phyloP scores from a whole-genome alignment of 2,888 invertebrate genomes.

The Mesorhabditis sp. region DNA sequence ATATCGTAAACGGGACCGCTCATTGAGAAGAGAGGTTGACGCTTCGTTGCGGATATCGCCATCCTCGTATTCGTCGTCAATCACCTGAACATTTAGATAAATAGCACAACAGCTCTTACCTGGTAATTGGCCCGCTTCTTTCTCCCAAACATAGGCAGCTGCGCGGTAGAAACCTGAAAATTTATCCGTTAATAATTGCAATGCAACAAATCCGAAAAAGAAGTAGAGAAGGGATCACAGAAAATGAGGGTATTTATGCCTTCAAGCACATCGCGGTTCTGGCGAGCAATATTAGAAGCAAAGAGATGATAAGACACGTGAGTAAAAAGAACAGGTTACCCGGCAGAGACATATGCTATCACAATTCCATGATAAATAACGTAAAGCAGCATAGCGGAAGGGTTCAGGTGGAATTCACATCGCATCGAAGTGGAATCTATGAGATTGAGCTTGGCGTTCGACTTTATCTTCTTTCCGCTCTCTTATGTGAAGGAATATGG shows the following conservation, averaged over 20 bases:
- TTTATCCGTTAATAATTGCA: neutral
- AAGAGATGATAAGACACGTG: neutral
- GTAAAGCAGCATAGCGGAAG: no score
- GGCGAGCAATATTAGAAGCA: neutral
- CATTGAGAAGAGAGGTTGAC: neutral
- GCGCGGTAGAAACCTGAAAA: neutral
- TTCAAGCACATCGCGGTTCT: neutral
- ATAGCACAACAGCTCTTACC: neutral
- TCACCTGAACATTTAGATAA: constrained; percentile 12
- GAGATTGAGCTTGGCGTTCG: constrained; percentile 53
- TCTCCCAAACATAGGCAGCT: neutral
- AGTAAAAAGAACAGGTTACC: neutral
- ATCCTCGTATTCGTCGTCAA: constrained; percentile 22
- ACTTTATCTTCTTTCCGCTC: constrained; percentile 51
- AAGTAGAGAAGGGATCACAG: neutral
- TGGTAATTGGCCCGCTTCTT: neutral
- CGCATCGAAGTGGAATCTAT: constrained; percentile 58
- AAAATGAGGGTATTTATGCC: neutral
- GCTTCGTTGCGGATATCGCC: neutral
- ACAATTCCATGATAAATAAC: no score
- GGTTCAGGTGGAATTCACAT: constrained; percentile 38
- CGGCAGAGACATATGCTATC: neutral
- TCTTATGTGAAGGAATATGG: constrained; percentile 47
- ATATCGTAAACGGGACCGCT: neutral
- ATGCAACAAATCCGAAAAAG: neutral